phyloP scores from a whole-genome alignment of 2,888 invertebrate species.

The Drosophila demipolita region DNA sequence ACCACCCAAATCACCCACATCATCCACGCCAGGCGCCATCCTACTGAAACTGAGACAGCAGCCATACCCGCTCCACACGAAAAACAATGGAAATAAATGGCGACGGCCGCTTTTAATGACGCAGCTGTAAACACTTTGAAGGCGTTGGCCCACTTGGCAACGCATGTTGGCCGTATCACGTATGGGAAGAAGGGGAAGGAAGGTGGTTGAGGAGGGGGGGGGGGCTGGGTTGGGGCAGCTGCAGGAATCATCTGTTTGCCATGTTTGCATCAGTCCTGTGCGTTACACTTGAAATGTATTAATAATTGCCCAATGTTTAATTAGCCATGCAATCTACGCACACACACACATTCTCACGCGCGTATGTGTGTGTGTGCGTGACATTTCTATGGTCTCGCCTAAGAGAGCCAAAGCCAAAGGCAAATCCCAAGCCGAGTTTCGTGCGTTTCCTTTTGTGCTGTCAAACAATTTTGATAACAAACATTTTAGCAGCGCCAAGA shows the following conservation, averaged over 20 bases:
- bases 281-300: constrained; percentile 58
- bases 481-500: constrained; percentile 54
- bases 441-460: constrained; percentile 8
- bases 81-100: constrained; percentile 63
- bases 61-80: constrained; percentile 5
- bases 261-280: constrained; percentile 47
- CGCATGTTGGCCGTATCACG: neutral
- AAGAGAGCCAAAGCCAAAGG: constrained; percentile 14
- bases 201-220: neutral
- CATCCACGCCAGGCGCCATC: constrained; percentile 9
- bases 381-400: constrained; percentile 8
- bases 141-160: constrained; percentile 63
- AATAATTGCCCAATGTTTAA: constrained; percentile 77
- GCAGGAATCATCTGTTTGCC: constrained; percentile 38
- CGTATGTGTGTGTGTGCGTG: constrained; percentile 6
- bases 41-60: constrained; percentile 4
- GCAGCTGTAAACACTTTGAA: constrained; percentile 75
- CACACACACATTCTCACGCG: constrained; percentile 12
- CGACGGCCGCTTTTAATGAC: constrained; percentile 71
- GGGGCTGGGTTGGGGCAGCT: neutral
- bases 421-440: constrained; percentile 12
- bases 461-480: constrained; percentile 41
- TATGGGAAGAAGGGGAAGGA: neutral
- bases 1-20: constrained; percentile 1
- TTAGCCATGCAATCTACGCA: constrained; percentile 66